phyloP scores from a whole-genome alignment of 2,113 vertebrate species.

The Machaerirhynchus nigripectus region DNA sequence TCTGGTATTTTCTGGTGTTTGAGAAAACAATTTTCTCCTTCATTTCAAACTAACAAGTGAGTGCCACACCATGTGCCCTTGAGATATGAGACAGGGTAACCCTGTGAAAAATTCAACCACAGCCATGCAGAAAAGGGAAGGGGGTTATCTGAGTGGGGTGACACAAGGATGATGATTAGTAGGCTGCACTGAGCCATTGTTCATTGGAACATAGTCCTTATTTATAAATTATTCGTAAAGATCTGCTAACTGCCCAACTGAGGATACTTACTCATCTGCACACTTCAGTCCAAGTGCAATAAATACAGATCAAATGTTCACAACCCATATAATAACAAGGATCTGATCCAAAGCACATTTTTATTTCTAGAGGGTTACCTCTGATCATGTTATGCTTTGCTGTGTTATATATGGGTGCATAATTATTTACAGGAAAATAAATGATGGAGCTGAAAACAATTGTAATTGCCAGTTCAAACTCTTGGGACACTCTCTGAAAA shows the following conservation, averaged over 20 bases:
- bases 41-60: background rate
- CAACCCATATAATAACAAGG: background rate
- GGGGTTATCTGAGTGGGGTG: background rate
- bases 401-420: background rate
- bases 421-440: background rate
- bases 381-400: background rate
- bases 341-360: slow-evolving; percentile 11
- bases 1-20: background rate
- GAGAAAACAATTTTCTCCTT: background rate
- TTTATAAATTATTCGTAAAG: slow-evolving; percentile 49
- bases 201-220: slow-evolving; percentile 4
- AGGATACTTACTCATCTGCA: background rate
- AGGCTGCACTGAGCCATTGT: background rate
- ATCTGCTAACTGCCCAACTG: slow-evolving; percentile 30
- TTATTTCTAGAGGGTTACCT: slow-evolving; percentile 14
- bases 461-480: background rate
- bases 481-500: background rate
- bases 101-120: background rate
- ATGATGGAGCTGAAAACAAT: background rate
- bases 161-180: background rate
- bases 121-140: background rate
- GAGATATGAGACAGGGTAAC: background rate
- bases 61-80: background rate
- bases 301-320: slow-evolving; percentile 48
- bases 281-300: slow-evolving; percentile 5